These are phyloP conservation scores for Schizopygopsis pylzovi DNA, from an alignment of 2,797 vertebrate species.

Conservation along the genomic window DNA sequence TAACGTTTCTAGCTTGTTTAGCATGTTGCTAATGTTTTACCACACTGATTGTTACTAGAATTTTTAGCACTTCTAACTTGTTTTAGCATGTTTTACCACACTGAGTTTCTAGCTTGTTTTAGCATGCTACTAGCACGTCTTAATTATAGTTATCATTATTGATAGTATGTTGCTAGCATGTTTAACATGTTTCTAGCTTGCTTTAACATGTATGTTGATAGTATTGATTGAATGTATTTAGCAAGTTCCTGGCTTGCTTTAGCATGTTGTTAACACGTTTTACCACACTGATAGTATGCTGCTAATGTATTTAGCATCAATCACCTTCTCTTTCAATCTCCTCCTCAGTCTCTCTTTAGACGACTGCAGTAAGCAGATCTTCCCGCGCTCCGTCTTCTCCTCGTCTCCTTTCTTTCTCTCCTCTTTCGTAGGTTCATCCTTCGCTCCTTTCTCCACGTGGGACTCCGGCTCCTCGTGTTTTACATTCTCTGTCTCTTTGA, in stretches of 20 bases:
- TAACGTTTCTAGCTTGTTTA: too few species aligned
- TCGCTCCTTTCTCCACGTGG: conserved; percentile 50
- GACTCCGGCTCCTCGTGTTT: conserved; percentile 65
- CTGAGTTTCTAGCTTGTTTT: too few species aligned
- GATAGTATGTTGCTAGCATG: too few species aligned
- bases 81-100: too few species aligned
- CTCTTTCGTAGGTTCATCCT: conserved; percentile 57
- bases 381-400: conserved; percentile 77
- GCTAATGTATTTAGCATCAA: background rate
- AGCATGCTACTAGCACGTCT: too few species aligned
- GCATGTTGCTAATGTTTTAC: too few species aligned
- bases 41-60: too few species aligned
- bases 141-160: too few species aligned
- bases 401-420: conserved; percentile 72
- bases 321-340: conserved; percentile 96
- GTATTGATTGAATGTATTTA: background rate
- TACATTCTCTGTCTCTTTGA: conserved; percentile 87
- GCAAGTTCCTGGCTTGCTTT: background rate
- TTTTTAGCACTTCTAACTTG: too few species aligned
- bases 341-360: conserved; percentile 94
- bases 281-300: background rate
- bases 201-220: background rate
- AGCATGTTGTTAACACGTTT: background rate
- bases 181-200: too few species aligned
- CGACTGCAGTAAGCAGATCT: conserved; percentile 91